A percentile compares a stretch with the other conserved stretches of the same genome.
Conservation (phyloP, 2,797 vertebrate species). For the Trachops cirrhosus region DNA sequence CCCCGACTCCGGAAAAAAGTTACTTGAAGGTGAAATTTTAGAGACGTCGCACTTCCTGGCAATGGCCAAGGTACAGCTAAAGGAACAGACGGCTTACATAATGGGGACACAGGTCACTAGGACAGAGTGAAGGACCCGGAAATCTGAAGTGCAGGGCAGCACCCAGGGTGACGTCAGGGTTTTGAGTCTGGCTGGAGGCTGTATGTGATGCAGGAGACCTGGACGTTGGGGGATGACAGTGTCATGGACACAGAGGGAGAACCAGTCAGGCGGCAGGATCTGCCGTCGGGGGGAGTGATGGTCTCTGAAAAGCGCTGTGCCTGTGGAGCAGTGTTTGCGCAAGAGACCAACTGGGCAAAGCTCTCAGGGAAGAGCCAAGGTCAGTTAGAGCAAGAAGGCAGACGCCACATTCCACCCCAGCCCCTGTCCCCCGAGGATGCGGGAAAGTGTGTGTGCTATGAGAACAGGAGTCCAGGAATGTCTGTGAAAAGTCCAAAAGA, state of each 20-base stretch:
- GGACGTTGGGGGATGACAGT: neutral
- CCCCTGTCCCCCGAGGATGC: rapidly evolving
- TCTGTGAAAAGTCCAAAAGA: neutral
- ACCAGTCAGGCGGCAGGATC: neutral
- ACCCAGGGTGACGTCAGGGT: neutral
- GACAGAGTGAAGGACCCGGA: neutral
- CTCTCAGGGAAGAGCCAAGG: neutral
- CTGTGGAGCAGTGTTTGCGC: neutral
- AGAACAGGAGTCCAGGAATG: neutral
- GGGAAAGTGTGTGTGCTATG: neutral
- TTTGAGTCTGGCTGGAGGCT: neutral
- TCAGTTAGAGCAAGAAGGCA: neutral
- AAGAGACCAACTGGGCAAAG: neutral
- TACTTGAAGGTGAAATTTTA: neutral
- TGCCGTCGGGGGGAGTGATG: rapidly evolving
- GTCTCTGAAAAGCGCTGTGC: neutral
- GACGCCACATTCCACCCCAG: neutral
- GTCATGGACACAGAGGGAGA: neutral
- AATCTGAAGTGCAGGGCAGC: neutral
- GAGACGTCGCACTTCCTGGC: neutral
- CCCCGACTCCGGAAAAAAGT: neutral
- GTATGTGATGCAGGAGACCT: neutral
- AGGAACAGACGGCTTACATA: neutral
- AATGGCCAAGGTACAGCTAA: neutral
- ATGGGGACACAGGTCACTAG: neutral